Evolutionary conservation across 2,113 vertebrate genomes (phyloP).

Genomic region (Pampusana beccarii): DNA sequence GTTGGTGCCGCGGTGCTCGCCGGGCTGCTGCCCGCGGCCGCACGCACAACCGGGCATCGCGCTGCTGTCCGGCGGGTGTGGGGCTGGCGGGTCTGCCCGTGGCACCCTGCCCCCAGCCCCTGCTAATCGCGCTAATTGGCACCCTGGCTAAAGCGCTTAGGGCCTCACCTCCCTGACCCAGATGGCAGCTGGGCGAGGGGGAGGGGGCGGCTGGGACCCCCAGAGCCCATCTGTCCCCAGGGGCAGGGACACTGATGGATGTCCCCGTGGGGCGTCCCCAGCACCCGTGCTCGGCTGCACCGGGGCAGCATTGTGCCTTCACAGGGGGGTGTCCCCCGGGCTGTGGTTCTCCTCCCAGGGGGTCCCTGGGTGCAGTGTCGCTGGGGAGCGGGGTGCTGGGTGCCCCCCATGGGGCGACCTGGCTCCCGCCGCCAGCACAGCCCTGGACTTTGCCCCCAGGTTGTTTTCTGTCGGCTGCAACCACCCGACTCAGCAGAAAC

Average conservation of each 20-base stretch:
- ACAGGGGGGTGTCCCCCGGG: neutral
- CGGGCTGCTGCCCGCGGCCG: neutral
- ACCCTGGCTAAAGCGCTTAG: constrained; percentile 67
- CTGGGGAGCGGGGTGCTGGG: neutral
- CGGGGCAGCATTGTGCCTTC: rapidly evolving
- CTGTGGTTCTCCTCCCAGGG: neutral
- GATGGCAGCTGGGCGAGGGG: constrained; percentile 46
- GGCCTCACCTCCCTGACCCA: constrained; percentile 40
- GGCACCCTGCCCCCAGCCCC: constrained; percentile 11
- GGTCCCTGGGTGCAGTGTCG: neutral
- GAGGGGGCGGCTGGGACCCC: neutral
- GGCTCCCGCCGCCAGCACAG: neutral
- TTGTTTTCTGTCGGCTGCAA: constrained; percentile 42
- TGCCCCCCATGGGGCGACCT: neutral
- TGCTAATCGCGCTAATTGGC: constrained; percentile 49
- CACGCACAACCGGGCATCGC: too few relatives aligned
- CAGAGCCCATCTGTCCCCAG: constrained; percentile 38
- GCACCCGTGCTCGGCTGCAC: rapidly evolving
- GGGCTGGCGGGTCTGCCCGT: neutral
- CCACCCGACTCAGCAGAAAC: constrained; percentile 57
- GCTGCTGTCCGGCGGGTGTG: too few relatives aligned
- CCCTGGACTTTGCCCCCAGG: constrained; percentile 55
- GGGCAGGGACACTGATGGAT: neutral
- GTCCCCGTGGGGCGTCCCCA: rapidly evolving
- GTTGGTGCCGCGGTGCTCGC: neutral